Evolutionary conservation across 1,140 invertebrate genomes (phyloP), one percentile per base, ranked within the genome.

Genomic region (Idris sp.): DNA sequence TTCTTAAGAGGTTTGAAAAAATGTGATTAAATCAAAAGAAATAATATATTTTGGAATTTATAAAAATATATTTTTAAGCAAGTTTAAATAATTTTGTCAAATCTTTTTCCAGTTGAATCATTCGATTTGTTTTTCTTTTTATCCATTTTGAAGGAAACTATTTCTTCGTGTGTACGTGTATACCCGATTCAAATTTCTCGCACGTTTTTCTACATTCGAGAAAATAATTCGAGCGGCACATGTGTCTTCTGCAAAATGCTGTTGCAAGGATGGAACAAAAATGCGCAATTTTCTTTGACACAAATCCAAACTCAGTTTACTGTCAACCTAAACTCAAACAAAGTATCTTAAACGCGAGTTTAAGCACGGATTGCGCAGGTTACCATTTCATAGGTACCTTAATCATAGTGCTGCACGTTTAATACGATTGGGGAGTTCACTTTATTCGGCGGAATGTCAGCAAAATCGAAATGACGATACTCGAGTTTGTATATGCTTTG

Each of bases 281-380:
- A 61, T 49, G 25, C 35, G 11, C 15, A 40, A 35, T 49, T 61
- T 61, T 16, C 58, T 61, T 61, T 61, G 58, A 61, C 31, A 61
- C 33, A 16, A 15, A 61, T 38, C 35, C 44, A 49, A 61, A 61
- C 44, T 61, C 40, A 31, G 58, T 61, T 61, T 30, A 33, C 31
- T 7, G 11, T 31, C 46, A 19, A 36, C 36, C 46, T 49, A 31
- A 62, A 62, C 44, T 49, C 58, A 62, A 62, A 62, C 41, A 51
- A 62, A 62, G 51, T 62, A 46, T 51, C 44, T 62, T 62, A 61
- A 62, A 62, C 35, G 26, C n/a, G 36, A 62, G 33, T 49, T 62
- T 41, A 10, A 62, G 19, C 46, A 33, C 35, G 46, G 51, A 46
- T 33, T 51, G 15, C 44, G n/a, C n/a, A n/a, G 51, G 35, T 62